Evolutionary conservation across 2,797 vertebrate genomes (phyloP), one percentile per base, ranked within the genome.

Genomic region (Pipistrellus kuhlii): DNA sequence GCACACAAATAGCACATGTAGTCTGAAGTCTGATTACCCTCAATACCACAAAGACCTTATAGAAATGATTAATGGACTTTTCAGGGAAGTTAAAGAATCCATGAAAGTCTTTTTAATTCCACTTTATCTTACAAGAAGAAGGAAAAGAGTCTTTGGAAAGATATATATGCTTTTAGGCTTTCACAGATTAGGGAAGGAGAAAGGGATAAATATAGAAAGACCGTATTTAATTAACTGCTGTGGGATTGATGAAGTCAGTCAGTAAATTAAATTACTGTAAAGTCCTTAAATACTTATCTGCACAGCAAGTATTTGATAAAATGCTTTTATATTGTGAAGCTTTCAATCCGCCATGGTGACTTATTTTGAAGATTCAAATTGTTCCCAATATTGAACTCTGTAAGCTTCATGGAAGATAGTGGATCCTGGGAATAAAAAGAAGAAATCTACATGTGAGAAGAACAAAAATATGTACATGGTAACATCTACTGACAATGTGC

Each of bases 361-460:
- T 97, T 91, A 93, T 97, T 97, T 91, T 96, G 96, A 97, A 95
- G 96, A 96, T 96, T 95, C 80, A 59, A 82, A 95, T 93, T 73
- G 90, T 95, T 97, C 91, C 95, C 96, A 95, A 95, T 82, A 94
- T 62, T 97, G 96, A 89, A 71, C 93, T 94, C 86, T 83, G 71
- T 90, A 91, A 94, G 77, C 90, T 62, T 96, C 92, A 73, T 53
- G 41, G 95, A 64, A 95, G 80, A 86, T 62, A 80, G 64, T 73
- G 7, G 71, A 68, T 92, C 90, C 96, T 96, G 46, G 73, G 55
- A 90, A 97, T 66, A 48, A 93, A 96, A 95, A 94, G 35, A 85
- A 96, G 44, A 94, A 94, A 93, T 87, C 77, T 75, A 89, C 23
- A 91, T 25, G 59, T 96, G 62, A 96, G 85, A 20, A 80, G 64